Evolutionary conservation across 2,888 invertebrate species (phyloP).

Genomic region (Heteromurus nitidus): DNA sequence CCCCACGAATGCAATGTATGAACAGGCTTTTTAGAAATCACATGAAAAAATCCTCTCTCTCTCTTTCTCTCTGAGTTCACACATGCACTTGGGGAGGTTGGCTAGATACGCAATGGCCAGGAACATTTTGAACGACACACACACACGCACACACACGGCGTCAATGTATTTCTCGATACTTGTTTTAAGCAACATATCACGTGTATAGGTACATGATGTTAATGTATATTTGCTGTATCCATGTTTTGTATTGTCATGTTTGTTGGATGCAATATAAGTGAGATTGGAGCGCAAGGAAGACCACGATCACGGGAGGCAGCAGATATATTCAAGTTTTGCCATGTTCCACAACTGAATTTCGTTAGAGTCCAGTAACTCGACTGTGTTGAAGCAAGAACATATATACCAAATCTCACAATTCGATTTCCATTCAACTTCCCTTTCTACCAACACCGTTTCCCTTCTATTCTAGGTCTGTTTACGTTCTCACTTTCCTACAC

Average conservation of each 20-base stretch:
- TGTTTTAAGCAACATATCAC: neutral
- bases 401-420: neutral
- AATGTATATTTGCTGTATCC: neutral
- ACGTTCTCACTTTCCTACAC: neutral
- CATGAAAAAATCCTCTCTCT: slow-evolving; percentile 41
- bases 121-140: neutral
- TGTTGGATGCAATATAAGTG: neutral
- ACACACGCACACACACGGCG: neutral
- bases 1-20: neutral
- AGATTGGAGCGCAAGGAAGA: neutral
- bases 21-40: slow-evolving; percentile 24
- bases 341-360: neutral
- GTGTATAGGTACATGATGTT: neutral
- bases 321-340: too few relatives aligned
- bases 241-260: neutral
- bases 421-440: slow-evolving; percentile 30
- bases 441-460: too few relatives aligned
- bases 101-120: neutral
- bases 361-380: slow-evolving; percentile 12
- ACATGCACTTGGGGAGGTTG: neutral
- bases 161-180: neutral
- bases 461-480: slow-evolving; percentile 43
- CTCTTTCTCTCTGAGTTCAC: neutral
- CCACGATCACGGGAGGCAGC: too few relatives aligned
- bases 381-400: slow-evolving; percentile 8